Base-by-base conservation (phyloP, 2,888 invertebrate species). In the Deilephila porcellus region DNA sequence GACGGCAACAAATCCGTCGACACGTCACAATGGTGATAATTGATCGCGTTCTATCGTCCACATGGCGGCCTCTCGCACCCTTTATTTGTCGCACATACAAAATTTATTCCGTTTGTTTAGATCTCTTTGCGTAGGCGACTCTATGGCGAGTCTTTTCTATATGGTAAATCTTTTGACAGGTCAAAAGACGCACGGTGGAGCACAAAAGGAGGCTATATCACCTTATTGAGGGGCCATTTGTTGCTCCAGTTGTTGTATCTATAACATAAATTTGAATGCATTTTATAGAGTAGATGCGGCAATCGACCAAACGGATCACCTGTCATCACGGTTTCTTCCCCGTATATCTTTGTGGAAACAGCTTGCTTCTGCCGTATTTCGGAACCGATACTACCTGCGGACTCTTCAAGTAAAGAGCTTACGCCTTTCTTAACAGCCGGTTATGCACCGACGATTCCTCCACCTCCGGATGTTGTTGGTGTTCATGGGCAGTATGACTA, bases 21-120 rank as follows among this genome's bases (percentile, higher is more conserved):
- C 74, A 76, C 85, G 83, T 81, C 79, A 93, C 93, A 94, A 93
- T 90, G 79, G 82, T 53, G 84, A 90, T 93, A 94, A 94, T 93
- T 93, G 93, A 93, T 93, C 90, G 90, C 83, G 85, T 86, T 88
- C 84, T 86, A 17, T 52, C 87, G 85, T 86, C 87, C 93, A 93
- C 92, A 93, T 92, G 93, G 53, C 60, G 52, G 60, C 62, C 45
- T 25, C 20, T 63, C 63, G 56, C 73, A 74, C 73, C 71, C 73
- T 74, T 73, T 74, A 70, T 52, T 62, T 32, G 64, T 53, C 52
- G 71, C 53, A 71, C 25, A 71, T 32, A 60, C 37, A 62, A 71
- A 71, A 64, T 59, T 70, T 64, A 74, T 71, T 56, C 53, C 73
- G n/a, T 53, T 74, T 71, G 71, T 74, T 74, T 71, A 71, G 34